A percentile compares a stretch with the other conserved stretches of the same genome.
These are phyloP conservation scores for Harpalus rufipes DNA, from an alignment of 2,888 invertebrate genomes.

Conservation along the genomic window DNA sequence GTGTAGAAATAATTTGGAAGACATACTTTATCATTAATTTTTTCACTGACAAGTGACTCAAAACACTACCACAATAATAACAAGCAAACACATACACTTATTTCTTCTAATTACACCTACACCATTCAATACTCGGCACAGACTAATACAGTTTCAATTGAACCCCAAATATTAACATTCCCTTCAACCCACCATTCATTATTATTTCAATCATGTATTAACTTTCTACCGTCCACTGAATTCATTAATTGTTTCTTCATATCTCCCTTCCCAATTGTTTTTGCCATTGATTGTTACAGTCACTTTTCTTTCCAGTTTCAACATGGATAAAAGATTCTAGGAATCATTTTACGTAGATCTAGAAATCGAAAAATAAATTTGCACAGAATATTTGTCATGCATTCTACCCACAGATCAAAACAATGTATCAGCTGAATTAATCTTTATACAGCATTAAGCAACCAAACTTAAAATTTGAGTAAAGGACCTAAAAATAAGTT, in stretches of 20 bases:
- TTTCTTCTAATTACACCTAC: background rate
- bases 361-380: background rate
- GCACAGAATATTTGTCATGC: background rate
- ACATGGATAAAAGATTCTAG: background rate
- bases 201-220: slow-evolving; percentile 41
- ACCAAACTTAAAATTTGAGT: no score
- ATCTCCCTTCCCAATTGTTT: slow-evolving; percentile 19
- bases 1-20: no score
- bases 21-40: no score
- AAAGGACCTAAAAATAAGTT: no score
- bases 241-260: slow-evolving; percentile 52
- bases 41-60: no score
- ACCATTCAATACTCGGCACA: background rate
- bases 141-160: background rate
- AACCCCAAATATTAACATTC: slow-evolving; percentile 23
- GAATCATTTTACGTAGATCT: background rate
- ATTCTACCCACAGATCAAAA: background rate
- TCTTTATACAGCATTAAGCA: no score
- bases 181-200: slow-evolving; percentile 14
- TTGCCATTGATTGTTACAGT: slow-evolving; percentile 19
- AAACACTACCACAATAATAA: background rate
- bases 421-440: background rate
- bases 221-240: slow-evolving; percentile 46
- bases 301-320: slow-evolving; percentile 12
- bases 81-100: background rate